Conservation (phyloP, 2,797 vertebrate genomes). For the Gymnocypris eckloni region DNA sequence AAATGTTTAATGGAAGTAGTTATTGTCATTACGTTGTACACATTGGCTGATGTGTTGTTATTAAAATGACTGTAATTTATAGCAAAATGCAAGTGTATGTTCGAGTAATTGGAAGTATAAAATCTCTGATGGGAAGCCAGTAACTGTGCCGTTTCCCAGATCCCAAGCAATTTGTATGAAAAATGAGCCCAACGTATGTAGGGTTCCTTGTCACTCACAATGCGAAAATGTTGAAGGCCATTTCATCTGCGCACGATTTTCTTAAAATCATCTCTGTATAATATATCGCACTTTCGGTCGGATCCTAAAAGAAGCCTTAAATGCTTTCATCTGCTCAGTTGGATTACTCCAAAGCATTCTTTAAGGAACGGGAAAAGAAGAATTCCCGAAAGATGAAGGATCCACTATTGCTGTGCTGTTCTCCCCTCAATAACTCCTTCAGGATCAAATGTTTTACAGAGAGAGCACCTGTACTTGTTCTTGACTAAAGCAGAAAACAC, state of each 20-base stretch:
- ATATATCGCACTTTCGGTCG: slow-evolving; percentile 41
- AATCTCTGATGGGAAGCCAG: slow-evolving; percentile 34
- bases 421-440: slow-evolving; percentile 17
- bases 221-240: slow-evolving; percentile 25
- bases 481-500: slow-evolving; percentile 46
- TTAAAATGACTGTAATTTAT: slow-evolving; percentile 56
- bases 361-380: background rate
- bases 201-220: slow-evolving; percentile 49
- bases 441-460: slow-evolving; percentile 41
- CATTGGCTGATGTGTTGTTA: slow-evolving; percentile 51
- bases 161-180: slow-evolving; percentile 48
- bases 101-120: slow-evolving; percentile 48
- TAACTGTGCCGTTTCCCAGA: slow-evolving; percentile 27
- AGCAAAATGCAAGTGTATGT: slow-evolving; percentile 43
- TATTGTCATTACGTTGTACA: slow-evolving; percentile 59
- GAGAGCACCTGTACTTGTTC: slow-evolving; percentile 37
- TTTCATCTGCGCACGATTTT: slow-evolving; percentile 29
- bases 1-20: slow-evolving; percentile 52
- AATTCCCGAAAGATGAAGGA: slow-evolving; percentile 11
- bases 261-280: slow-evolving; percentile 38
- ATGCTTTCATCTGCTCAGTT: slow-evolving; percentile 41
- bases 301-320: slow-evolving; percentile 19
- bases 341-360: slow-evolving; percentile 26
- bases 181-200: slow-evolving; percentile 35
- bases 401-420: slow-evolving; percentile 26